Evolutionary conservation across 1,140 invertebrate genomes (phyloP).

Genomic region (Marisa cornuarietis): DNA sequence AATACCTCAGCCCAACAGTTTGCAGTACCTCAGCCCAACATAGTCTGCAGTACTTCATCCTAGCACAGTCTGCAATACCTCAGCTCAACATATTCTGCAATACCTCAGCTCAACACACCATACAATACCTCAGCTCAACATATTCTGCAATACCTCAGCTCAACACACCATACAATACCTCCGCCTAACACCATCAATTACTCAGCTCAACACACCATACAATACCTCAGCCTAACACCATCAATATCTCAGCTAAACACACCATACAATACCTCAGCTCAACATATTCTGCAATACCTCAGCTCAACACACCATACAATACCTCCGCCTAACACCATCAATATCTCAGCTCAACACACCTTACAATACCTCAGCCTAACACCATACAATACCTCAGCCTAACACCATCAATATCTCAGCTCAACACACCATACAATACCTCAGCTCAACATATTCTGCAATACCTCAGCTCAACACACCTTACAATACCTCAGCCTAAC

Average conservation of each 20-base stretch:
- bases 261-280: constrained; percentile 9
- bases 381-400: constrained; percentile 11
- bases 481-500: constrained; percentile 12
- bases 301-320: constrained; percentile 9
- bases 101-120: constrained; percentile 14
- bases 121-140: constrained; percentile 8
- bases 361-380: constrained; percentile 12
- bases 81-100: constrained; percentile 3
- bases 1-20: constrained; percentile 11
- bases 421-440: background rate
- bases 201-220: too few species aligned
- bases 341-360: too few species aligned
- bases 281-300: constrained; percentile 5
- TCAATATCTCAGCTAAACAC: too few species aligned
- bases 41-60: too few species aligned
- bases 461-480: constrained; percentile 8
- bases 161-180: constrained; percentile 10
- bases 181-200: too few species aligned
- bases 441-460: constrained; percentile 11
- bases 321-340: constrained; percentile 11
- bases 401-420: too few species aligned
- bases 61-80: background rate
- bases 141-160: constrained; percentile 9
- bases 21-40: constrained; percentile 10
- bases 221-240: constrained; percentile 13